These are phyloP conservation scores for Phortica variegata DNA, from an alignment of 1,140 invertebrate genomes.

Conservation along the genomic window DNA sequence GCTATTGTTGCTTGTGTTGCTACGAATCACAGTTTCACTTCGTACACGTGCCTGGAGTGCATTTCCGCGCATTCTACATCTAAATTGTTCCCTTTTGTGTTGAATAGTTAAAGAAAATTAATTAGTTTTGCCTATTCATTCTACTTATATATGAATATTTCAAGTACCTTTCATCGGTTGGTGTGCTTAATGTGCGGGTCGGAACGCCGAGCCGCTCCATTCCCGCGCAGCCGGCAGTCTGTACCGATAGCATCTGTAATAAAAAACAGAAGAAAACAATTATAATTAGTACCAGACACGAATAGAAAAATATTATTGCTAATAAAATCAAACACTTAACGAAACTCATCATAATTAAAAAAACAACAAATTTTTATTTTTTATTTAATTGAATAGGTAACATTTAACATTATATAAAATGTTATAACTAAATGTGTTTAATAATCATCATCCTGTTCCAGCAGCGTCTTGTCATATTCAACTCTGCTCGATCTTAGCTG, in stretches of 20 bases:
- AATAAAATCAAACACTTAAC: background rate
- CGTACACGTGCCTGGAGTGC: conserved; percentile 48
- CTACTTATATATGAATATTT: conserved; percentile 1
- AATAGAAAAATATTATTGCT: background rate
- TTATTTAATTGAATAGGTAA: background rate
- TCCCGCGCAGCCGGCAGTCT: conserved; percentile 67
- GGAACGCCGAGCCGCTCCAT: conserved; percentile 68
- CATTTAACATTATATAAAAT: conserved; percentile 5
- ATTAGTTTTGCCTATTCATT: background rate
- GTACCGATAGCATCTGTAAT: conserved; percentile 68
- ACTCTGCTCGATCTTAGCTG: too few relatives aligned
- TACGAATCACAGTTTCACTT: conserved; percentile 49
- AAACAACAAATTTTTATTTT: background rate
- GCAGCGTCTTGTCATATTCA: too few relatives aligned
- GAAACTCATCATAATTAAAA: background rate
- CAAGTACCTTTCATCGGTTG: conserved; percentile 51
- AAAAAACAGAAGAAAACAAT: conserved; percentile 1
- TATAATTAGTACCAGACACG: background rate
- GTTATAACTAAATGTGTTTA: background rate
- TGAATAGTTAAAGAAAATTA: conserved; percentile 1
- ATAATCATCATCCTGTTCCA: too few relatives aligned
- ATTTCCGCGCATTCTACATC: conserved; percentile 55
- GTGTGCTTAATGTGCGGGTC: conserved; percentile 57
- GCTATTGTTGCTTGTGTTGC: conserved; percentile 30
- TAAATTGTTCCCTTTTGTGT: conserved; percentile 47